Percentiles rank a stretch among this genome's conserved stretches.
These are phyloP conservation scores for Myiotriccus ornatus DNA, from an alignment of 2,797 vertebrate genomes.

Conservation along the genomic window DNA sequence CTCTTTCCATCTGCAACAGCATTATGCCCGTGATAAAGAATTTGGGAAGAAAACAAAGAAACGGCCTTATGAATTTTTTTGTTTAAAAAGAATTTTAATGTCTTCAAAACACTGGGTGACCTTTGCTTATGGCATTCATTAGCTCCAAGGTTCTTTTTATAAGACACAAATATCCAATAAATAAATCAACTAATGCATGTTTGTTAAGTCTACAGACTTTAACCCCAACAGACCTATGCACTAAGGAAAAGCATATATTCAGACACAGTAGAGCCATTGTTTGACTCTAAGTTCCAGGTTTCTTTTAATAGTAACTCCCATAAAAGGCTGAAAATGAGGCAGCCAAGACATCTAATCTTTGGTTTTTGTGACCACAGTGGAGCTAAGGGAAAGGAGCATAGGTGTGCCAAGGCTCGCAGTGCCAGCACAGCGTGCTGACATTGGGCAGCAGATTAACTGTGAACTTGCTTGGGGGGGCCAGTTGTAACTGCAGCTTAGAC, in stretches of 20 bases:
- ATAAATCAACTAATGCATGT: neutral
- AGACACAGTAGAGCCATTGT: slow-evolving; percentile 46
- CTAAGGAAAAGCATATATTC: slow-evolving; percentile 24
- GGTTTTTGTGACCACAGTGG: neutral
- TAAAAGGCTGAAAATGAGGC: slow-evolving; percentile 50
- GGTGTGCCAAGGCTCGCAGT: neutral
- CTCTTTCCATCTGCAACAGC: neutral
- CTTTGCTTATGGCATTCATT: neutral
- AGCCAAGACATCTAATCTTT: neutral
- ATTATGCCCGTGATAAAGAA: neutral
- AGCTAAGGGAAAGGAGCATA: neutral
- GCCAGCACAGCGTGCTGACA: neutral
- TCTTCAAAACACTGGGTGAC: neutral
- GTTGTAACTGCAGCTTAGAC: neutral
- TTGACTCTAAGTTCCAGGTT: slow-evolving; percentile 1
- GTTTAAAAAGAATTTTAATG: neutral
- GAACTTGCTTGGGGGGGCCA: neutral
- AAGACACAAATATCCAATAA: slow-evolving; percentile 4
- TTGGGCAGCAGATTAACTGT: neutral
- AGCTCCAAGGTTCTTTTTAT: neutral
- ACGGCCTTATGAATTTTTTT: neutral
- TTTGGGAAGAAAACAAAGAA: neutral
- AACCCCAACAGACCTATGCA: neutral
- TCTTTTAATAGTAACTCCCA: slow-evolving; percentile 46
- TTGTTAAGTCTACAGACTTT: neutral